Evolutionary conservation across 1,140 invertebrate genomes (phyloP).

Genomic region (Cryptotermes secundus): DNA sequence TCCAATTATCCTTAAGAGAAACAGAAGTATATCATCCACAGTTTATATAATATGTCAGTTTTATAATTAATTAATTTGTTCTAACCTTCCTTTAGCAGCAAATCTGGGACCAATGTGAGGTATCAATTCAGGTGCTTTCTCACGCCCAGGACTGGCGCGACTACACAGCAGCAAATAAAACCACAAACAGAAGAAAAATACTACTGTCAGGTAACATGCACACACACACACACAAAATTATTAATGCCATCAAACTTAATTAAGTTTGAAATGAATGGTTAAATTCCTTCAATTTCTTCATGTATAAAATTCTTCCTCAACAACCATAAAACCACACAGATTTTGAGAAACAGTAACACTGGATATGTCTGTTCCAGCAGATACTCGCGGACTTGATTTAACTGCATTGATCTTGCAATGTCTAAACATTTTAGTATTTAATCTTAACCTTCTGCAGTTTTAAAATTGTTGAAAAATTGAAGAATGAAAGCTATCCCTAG

Average conservation of each 20-base stretch:
- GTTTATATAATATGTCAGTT: neutral
- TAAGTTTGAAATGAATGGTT: slow-evolving; percentile 7
- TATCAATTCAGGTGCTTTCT: slow-evolving; percentile 71
- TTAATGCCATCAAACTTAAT: neutral
- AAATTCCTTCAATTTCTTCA: neutral
- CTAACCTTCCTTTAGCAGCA: slow-evolving; percentile 74
- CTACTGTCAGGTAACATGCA: slow-evolving; percentile 13
- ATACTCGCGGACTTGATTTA: no score
- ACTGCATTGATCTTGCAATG: no score
- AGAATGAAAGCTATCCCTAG: no score
- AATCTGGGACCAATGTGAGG: slow-evolving; percentile 86
- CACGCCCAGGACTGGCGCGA: slow-evolving; percentile 78
- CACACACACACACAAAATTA: neutral
- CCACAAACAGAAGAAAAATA: slow-evolving; percentile 46
- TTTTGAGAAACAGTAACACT: no score
- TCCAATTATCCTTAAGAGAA: neutral
- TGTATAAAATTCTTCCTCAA: no score
- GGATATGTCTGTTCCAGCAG: no score
- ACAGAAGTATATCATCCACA: neutral
- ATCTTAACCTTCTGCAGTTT: no score
- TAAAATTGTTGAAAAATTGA: no score
- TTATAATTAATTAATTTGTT: neutral
- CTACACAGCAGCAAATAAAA: slow-evolving; percentile 58
- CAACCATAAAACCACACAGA: no score
- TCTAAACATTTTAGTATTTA: no score